Evolutionary conservation across 2,113 vertebrate species (phyloP).

Genomic region (Poecile atricapillus): DNA sequence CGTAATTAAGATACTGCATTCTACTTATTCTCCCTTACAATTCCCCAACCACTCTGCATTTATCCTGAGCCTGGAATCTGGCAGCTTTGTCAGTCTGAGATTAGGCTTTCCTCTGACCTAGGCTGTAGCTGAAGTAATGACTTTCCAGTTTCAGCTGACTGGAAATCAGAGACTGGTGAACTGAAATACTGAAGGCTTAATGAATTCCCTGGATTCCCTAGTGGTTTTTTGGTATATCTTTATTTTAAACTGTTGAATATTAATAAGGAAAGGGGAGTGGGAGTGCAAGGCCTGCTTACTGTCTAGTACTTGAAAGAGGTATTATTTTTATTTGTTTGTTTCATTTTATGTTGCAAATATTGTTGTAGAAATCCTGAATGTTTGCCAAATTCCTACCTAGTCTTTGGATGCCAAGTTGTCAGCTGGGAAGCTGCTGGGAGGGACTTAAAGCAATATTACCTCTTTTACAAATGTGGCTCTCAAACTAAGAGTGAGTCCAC

Average conservation of each 20-base stretch:
- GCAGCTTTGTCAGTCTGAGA: not conserved
- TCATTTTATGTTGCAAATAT: slow-evolving; percentile 62
- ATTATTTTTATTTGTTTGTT: slow-evolving; percentile 11
- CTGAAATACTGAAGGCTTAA: slow-evolving; percentile 56
- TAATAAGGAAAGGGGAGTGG: slow-evolving; percentile 54
- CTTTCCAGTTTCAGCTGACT: slow-evolving; percentile 55
- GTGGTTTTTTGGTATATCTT: slow-evolving; percentile 56
- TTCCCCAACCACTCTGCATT: not conserved
- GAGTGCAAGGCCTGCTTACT: slow-evolving; percentile 54
- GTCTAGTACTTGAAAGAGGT: slow-evolving; percentile 48
- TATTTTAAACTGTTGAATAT: slow-evolving; percentile 73
- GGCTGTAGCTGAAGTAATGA: slow-evolving; percentile 23
- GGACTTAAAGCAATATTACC: slow-evolving; percentile 25
- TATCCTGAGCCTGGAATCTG: not conserved
- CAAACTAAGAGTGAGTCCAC: not conserved
- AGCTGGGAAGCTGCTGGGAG: slow-evolving; percentile 58
- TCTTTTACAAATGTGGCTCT: not conserved
- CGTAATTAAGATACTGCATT: not conserved
- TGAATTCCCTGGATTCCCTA: slow-evolving; percentile 55
- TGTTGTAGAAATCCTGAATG: slow-evolving; percentile 70
- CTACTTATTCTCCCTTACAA: not conserved
- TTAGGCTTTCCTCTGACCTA: not conserved
- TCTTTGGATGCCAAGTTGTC: slow-evolving; percentile 75
- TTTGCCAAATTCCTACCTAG: slow-evolving; percentile 46
- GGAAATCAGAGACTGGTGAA: slow-evolving; percentile 44